phyloP scores from a whole-genome alignment of 2,888 invertebrate genomes.

The Junonia oenone region DNA sequence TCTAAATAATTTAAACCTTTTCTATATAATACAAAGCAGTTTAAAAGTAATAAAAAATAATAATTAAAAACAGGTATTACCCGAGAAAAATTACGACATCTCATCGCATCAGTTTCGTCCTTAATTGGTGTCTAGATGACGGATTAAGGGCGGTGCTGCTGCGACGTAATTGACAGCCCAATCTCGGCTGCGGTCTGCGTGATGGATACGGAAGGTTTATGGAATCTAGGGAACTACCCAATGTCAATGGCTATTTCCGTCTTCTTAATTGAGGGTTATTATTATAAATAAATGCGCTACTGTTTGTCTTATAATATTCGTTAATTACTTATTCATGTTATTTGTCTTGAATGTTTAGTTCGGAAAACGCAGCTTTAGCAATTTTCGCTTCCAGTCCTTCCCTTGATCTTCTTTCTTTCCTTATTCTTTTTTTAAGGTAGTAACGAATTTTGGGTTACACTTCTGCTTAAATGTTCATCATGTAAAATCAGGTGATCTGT shows the following conservation, averaged over 20 bases:
- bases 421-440: too few species aligned
- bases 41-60: too few species aligned
- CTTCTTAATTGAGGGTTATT: background rate
- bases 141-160: constrained; percentile 64
- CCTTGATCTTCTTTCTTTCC: too few species aligned
- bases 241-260: background rate
- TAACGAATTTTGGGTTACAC: too few species aligned
- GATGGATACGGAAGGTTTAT: constrained; percentile 45
- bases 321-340: too few species aligned
- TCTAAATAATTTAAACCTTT: too few species aligned
- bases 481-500: too few species aligned
- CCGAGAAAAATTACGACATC: constrained; percentile 57
- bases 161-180: constrained; percentile 75
- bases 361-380: too few species aligned
- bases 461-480: too few species aligned
- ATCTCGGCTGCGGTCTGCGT: constrained; percentile 62
- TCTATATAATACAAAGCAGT: too few species aligned
- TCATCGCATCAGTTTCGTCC: constrained; percentile 55
- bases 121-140: constrained; percentile 76
- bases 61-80: background rate
- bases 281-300: background rate
- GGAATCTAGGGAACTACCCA: constrained; percentile 17
- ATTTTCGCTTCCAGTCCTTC: too few species aligned
- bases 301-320: background rate
- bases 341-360: too few species aligned